Evolutionary conservation across 2,888 invertebrate species (phyloP).

Genomic region (Ophion obscuratus): DNA sequence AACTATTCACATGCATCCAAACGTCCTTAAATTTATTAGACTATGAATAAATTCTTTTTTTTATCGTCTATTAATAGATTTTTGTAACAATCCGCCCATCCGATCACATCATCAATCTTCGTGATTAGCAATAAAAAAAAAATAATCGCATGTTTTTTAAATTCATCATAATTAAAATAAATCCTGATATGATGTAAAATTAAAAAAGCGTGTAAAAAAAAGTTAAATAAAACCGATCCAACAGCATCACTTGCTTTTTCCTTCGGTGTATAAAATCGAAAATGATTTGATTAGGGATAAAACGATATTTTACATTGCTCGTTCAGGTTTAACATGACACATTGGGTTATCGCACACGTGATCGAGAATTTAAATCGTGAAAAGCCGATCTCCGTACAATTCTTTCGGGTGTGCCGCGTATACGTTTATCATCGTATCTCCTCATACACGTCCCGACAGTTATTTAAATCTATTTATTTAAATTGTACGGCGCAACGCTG

Average conservation of each 20-base stretch:
- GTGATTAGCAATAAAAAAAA: conserved; percentile 5
- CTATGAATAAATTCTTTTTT: conserved; percentile 28
- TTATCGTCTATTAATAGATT: conserved; percentile 69
- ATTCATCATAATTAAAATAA: conserved; percentile 6
- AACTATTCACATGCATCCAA: conserved; percentile 57
- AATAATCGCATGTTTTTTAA: neutral
- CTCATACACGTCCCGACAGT: neutral
- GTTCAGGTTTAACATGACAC: conserved; percentile 21
- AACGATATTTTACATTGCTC: conserved; percentile 24
- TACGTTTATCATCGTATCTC: neutral
- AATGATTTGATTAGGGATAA: conserved; percentile 1
- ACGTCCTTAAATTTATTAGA: conserved; percentile 64
- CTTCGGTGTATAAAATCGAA: neutral
- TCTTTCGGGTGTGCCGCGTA: conserved; percentile 24
- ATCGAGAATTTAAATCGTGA: conserved; percentile 30
- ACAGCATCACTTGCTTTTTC: neutral
- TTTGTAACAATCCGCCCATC: conserved; percentile 35
- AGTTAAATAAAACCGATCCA: neutral
- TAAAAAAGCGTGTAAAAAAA: too few relatives aligned
- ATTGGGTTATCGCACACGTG: conserved; percentile 7
- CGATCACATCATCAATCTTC: conserved; percentile 13
- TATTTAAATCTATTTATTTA: conserved; percentile 45
- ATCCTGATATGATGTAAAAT: neutral
- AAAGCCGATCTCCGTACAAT: conserved; percentile 34
- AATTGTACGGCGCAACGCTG: conserved; percentile 3